Base-by-base conservation (phyloP, 1,140 invertebrate species). In the Musca domestica region DNA sequence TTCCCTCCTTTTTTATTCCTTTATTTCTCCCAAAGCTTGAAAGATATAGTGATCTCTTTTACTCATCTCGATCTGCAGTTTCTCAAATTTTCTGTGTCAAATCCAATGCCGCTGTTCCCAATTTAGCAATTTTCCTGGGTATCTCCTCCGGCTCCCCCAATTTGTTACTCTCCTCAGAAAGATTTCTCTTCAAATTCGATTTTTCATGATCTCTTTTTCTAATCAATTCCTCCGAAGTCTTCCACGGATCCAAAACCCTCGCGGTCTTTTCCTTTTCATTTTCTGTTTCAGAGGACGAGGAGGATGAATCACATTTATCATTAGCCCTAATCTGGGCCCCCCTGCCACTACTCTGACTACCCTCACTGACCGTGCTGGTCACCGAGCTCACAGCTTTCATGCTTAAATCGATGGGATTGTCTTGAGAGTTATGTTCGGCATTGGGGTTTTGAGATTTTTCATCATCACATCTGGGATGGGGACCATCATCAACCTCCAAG, bases 371-470 rank as follows among this genome's bases (percentile, higher is more conserved):
- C 14, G 30, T 69, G 52, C 76, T 79, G 14, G 72, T 73, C 15
- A 83, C 83, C 47, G 83, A 82, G 20, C 86, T 85, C 34, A 84
- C 83, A 3, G 85, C 85, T 73, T 90, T 91, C 81, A 91, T 89
- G 4, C 90, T 91, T 48, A 93, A 81, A 76, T 93, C 91, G 71
- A 93, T 93, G n/a, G 91, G 92, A 74, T 91, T 88, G 66, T 92
- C 89, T 77, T 89, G 86, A 87, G 54, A 4, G 14, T 22, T 56
- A 17, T 51, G 22, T 34, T 68, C 14, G 20, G 19, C 19, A 17
- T 0, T 56, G n/a, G 34, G 12, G n/a, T 15, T 30, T 48, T n/a
- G 67, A 1, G 41, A 48, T 14, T 23, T 46, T 64, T 58, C 6
- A 7, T 30, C 19, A 4, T 2, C 23, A n/a, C 41, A 15, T 22